phyloP scores from a whole-genome alignment of 2,888 invertebrate genomes.

The Lymantria monacha region DNA sequence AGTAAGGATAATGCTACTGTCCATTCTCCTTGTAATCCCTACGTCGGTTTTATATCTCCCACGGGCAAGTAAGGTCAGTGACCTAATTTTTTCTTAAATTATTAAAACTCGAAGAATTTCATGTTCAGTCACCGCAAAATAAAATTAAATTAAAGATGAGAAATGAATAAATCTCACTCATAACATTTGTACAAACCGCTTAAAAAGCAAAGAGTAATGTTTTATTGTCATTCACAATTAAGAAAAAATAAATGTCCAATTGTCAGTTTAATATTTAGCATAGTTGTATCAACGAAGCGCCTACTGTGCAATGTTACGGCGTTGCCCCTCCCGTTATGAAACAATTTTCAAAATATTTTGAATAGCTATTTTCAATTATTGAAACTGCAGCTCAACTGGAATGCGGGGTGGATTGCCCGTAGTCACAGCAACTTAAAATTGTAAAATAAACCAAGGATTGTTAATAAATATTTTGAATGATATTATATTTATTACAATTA shows the following conservation, averaged over 20 bases:
- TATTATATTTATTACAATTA: not conserved
- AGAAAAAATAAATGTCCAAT: conserved; percentile 31
- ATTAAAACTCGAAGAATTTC: too few relatives aligned
- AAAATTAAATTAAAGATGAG: too few relatives aligned
- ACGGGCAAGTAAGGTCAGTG: too few relatives aligned
- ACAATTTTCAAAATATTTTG: conserved; percentile 82
- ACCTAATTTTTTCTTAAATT: too few relatives aligned
- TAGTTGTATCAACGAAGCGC: conserved; percentile 59
- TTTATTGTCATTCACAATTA: not conserved
- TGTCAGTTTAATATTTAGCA: conserved; percentile 65
- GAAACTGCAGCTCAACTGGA: conserved; percentile 72
- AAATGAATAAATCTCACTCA: too few relatives aligned
- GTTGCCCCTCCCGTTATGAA: conserved; percentile 69
- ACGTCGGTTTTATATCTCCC: too few relatives aligned
- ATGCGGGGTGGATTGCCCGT: conserved; percentile 62
- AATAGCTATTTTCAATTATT: conserved; percentile 81
- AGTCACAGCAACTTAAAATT: conserved; percentile 47
- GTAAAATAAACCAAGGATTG: conserved; percentile 44
- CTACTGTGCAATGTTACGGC: conserved; percentile 59
- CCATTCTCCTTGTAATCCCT: too few relatives aligned
- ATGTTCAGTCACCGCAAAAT: too few relatives aligned
- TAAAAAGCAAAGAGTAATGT: not conserved
- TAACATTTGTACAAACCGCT: not conserved
- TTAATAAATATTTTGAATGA: conserved; percentile 19
- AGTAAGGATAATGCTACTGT: too few relatives aligned